Evolutionary conservation across 2,797 vertebrate genomes (phyloP).

Genomic region (Alcedo quadribrachys): DNA sequence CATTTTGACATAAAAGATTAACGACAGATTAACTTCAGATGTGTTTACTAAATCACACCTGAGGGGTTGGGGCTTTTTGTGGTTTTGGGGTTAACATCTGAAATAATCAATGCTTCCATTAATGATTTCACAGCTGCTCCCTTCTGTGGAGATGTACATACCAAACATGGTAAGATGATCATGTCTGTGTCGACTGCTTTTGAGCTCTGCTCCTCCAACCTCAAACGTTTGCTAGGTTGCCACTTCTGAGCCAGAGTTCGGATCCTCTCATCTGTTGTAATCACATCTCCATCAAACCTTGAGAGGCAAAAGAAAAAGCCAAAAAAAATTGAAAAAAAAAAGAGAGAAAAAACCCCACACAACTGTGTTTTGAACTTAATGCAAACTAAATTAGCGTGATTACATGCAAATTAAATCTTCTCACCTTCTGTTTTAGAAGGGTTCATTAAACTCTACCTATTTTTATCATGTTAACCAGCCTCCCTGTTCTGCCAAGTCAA

Average conservation of each 20-base stretch:
- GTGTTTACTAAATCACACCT: too few species aligned
- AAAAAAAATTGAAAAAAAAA: neutral
- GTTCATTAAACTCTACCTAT: neutral
- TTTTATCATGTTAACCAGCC: neutral
- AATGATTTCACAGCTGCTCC: neutral
- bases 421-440: neutral
- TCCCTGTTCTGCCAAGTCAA: neutral
- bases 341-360: too few species aligned
- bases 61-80: too few species aligned
- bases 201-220: slow-evolving; percentile 87
- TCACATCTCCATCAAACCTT: slow-evolving; percentile 94
- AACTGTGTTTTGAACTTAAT: neutral
- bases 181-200: slow-evolving; percentile 96
- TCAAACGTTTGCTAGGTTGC: slow-evolving; percentile 86
- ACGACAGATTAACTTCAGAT: neutral
- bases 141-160: slow-evolving; percentile 56
- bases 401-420: neutral
- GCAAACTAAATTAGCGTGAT: neutral
- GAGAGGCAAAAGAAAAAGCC: neutral
- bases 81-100: too few species aligned
- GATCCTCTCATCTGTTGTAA: slow-evolving; percentile 94
- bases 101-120: neutral
- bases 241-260: slow-evolving; percentile 93
- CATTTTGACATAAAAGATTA: neutral
- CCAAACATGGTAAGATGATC: slow-evolving; percentile 92